These are phyloP conservation scores for Coturnix japonica DNA, from an alignment of 2,113 vertebrate genomes.

Conservation along the genomic window DNA sequence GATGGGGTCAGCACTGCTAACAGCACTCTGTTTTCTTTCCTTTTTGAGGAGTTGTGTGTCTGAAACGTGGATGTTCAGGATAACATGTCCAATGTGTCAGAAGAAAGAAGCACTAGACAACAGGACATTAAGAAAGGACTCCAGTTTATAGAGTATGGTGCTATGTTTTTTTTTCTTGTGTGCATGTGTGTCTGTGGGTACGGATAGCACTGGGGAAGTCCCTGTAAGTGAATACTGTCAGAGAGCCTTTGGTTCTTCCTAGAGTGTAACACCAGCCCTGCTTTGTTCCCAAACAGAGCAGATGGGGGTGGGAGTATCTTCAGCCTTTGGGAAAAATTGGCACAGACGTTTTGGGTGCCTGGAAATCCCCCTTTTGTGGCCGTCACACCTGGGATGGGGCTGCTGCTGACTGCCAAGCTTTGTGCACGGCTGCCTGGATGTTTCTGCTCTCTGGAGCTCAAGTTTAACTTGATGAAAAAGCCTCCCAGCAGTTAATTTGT, in stretches of 20 bases:
- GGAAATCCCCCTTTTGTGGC: background rate
- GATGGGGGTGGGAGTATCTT: background rate
- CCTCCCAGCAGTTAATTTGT: background rate
- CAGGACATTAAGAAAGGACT: slow-evolving; percentile 94
- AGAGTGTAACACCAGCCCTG: background rate
- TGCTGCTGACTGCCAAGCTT: background rate
- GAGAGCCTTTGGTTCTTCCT: background rate
- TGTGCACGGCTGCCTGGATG: background rate
- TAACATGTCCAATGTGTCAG: slow-evolving; percentile 90
- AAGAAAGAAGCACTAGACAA: slow-evolving; percentile 90
- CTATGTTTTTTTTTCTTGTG: slow-evolving; percentile 23
- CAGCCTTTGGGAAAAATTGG: background rate
- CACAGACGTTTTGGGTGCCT: background rate
- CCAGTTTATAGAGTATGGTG: slow-evolving; percentile 94
- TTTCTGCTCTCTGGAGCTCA: background rate
- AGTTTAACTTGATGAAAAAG: background rate
- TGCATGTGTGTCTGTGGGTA: background rate
- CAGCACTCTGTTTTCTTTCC: slow-evolving; percentile 6
- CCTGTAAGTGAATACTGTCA: background rate
- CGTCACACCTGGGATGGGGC: background rate
- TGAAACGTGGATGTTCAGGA: slow-evolving; percentile 73
- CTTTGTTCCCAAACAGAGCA: background rate
- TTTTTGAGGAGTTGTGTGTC: slow-evolving; percentile 78
- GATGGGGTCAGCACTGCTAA: background rate
- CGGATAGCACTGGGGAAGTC: background rate